Conservation (phyloP, 2,888 invertebrate species). For the Agapostemon virescens region DNA sequence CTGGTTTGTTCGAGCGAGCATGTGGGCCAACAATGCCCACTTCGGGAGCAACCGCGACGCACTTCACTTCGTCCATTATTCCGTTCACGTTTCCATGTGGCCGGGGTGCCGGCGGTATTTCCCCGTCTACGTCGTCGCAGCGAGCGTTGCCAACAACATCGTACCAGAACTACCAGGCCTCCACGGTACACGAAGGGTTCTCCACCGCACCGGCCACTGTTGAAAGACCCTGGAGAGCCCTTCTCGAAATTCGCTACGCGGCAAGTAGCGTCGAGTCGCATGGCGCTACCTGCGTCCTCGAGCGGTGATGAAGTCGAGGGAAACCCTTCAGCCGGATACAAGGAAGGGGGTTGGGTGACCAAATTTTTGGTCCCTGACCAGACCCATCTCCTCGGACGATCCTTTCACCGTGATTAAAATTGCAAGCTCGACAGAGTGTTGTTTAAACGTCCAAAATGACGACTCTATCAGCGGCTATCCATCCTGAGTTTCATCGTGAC, state of each 20-base stretch:
- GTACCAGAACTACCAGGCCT: slow-evolving; percentile 48
- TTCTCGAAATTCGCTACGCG: slow-evolving; percentile 76
- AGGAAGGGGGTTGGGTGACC: slow-evolving; percentile 55
- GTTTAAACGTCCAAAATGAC: slow-evolving; percentile 3
- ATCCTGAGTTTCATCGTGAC: background rate
- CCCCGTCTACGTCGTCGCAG: slow-evolving; percentile 48
- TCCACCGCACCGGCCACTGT: slow-evolving; percentile 72
- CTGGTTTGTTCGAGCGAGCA: slow-evolving; percentile 77
- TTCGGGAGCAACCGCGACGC: slow-evolving; percentile 76
- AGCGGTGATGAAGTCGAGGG: slow-evolving; percentile 63
- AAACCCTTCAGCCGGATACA: slow-evolving; percentile 57
- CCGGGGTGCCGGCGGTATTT: slow-evolving; percentile 63
- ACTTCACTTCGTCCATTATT: slow-evolving; percentile 79
- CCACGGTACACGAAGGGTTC: slow-evolving; percentile 69
- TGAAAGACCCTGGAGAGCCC: slow-evolving; percentile 74
- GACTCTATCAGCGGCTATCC: slow-evolving; percentile 16
- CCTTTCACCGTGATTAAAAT: slow-evolving; percentile 12
- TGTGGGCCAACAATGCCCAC: slow-evolving; percentile 80
- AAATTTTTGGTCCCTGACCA: slow-evolving; percentile 47
- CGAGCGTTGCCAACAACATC: slow-evolving; percentile 66
- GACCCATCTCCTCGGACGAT: slow-evolving; percentile 42
- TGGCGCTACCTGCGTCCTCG: slow-evolving; percentile 70
- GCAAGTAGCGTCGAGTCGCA: slow-evolving; percentile 69
- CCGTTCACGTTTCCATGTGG: slow-evolving; percentile 74
- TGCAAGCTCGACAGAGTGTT: slow-evolving; percentile 20